These are phyloP conservation scores for Nomada flava DNA, from an alignment of 2,888 invertebrate species.

Conservation along the genomic window DNA sequence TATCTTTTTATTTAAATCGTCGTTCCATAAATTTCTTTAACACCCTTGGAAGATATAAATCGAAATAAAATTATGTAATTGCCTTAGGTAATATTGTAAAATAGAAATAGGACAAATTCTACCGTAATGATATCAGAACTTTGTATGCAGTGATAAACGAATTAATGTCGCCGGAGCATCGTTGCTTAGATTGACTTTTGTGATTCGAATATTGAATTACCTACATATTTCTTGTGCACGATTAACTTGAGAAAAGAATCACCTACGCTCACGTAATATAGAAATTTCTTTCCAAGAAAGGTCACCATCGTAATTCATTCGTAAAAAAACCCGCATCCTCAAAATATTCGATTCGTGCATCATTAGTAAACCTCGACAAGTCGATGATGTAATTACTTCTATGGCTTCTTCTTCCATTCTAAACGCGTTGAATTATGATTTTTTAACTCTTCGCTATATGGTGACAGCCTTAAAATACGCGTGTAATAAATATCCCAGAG, in stretches of 20 bases:
- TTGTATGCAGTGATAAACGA: too few relatives aligned
- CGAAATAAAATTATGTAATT: too few relatives aligned
- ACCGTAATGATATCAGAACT: not conserved
- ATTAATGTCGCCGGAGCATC: not conserved
- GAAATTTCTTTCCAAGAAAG: conserved; percentile 63
- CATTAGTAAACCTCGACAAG: conserved; percentile 49
- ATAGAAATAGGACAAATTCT: too few relatives aligned
- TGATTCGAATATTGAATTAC: conserved; percentile 5
- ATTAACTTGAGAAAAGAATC: conserved; percentile 26
- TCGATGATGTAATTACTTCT: conserved; percentile 48
- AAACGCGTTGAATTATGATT: not conserved
- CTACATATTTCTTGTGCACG: conserved; percentile 11
- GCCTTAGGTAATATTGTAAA: too few relatives aligned
- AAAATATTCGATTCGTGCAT: conserved; percentile 59
- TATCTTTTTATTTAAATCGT: too few relatives aligned
- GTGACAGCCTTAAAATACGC: not conserved
- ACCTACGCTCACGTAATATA: conserved; percentile 47
- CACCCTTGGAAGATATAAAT: too few relatives aligned
- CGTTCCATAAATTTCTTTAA: too few relatives aligned
- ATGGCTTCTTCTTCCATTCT: conserved; percentile 1
- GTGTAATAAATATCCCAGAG: not conserved
- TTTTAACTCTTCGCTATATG: too few relatives aligned
- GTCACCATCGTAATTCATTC: conserved; percentile 50
- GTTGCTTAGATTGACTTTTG: conserved; percentile 40
- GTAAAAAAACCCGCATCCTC: conserved; percentile 52